These are phyloP conservation scores for Tenthredo amoena DNA, from an alignment of 2,888 invertebrate genomes.

Conservation along the genomic window DNA sequence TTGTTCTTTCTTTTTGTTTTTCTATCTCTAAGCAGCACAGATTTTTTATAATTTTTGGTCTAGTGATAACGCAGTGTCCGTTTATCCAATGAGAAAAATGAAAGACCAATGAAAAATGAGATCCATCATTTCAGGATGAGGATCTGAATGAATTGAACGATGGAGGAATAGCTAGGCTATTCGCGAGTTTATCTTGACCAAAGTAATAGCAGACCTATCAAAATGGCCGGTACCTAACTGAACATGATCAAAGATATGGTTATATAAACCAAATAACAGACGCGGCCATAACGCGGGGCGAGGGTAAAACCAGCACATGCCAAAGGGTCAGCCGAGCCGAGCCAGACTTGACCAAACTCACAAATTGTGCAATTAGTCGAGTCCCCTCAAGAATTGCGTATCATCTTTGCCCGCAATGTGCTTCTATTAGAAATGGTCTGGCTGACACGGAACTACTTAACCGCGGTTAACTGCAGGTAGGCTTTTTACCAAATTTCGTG, in stretches of 20 bases:
- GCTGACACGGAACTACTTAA: not conserved
- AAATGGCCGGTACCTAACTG: not conserved
- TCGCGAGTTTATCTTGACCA: not conserved
- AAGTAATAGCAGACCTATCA: not conserved
- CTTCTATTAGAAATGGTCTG: not conserved
- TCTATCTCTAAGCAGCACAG: too few species aligned
- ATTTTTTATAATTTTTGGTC: too few species aligned
- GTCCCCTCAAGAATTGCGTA: not conserved
- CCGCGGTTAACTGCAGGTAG: too few species aligned
- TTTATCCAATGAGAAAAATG: too few species aligned
- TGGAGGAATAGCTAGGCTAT: not conserved
- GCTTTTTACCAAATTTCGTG: too few species aligned
- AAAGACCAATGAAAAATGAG: not conserved
- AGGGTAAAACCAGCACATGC: not conserved
- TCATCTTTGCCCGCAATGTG: not conserved
- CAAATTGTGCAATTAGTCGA: constrained; percentile 18
- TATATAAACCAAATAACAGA: not conserved
- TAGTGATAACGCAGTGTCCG: too few species aligned
- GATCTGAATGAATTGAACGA: not conserved
- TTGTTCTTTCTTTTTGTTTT: not conserved
- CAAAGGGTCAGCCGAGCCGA: constrained; percentile 4
- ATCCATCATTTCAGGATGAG: not conserved
- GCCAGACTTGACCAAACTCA: not conserved
- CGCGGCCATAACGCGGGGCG: not conserved
- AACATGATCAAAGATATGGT: not conserved